These are phyloP conservation scores for Poecilobothrus nobilitatus DNA, from an alignment of 2,888 invertebrate genomes.

Conservation along the genomic window DNA sequence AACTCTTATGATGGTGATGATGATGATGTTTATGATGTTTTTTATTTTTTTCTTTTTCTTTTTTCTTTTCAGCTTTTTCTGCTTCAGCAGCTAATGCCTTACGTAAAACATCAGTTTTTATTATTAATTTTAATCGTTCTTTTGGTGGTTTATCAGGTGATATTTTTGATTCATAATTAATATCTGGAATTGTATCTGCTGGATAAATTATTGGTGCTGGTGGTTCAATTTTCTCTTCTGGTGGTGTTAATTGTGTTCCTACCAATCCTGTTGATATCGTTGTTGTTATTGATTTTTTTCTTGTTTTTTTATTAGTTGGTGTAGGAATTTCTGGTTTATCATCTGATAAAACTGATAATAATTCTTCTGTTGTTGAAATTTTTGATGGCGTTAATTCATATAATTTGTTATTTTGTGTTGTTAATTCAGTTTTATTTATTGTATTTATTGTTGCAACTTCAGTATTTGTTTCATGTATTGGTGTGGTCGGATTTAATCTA, in stretches of 20 bases:
- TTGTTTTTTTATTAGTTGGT: constrained; percentile 12
- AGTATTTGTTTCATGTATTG: constrained; percentile 37
- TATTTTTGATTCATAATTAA: constrained; percentile 41
- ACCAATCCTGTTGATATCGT: constrained; percentile 28
- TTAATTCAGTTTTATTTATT: constrained; percentile 22
- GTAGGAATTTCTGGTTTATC: constrained; percentile 11
- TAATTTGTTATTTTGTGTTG: constrained; percentile 20
- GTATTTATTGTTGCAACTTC: constrained; percentile 20
- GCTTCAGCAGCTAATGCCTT: constrained; percentile 41
- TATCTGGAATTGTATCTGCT: constrained; percentile 38
- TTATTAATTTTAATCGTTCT: constrained; percentile 47
- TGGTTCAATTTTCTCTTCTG: constrained; percentile 23
- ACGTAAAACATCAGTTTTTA: constrained; percentile 42
- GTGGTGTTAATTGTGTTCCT: constrained; percentile 34
- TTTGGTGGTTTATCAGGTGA: constrained; percentile 44
- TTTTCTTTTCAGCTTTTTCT: constrained; percentile 30
- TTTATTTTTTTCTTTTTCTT: constrained; percentile 36
- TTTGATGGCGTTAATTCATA: constrained; percentile 31
- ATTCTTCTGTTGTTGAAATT: constrained; percentile 21
- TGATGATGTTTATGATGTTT: constrained; percentile 35
- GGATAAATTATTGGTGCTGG: constrained; percentile 15
- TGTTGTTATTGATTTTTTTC: constrained; percentile 14
- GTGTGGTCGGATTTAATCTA: constrained; percentile 43
- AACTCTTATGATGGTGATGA: constrained; percentile 11
- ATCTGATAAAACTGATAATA: constrained; percentile 21